phyloP scores from a whole-genome alignment of 64 coral and sea anemone genomes.

The Montipora efflorescens region DNA sequence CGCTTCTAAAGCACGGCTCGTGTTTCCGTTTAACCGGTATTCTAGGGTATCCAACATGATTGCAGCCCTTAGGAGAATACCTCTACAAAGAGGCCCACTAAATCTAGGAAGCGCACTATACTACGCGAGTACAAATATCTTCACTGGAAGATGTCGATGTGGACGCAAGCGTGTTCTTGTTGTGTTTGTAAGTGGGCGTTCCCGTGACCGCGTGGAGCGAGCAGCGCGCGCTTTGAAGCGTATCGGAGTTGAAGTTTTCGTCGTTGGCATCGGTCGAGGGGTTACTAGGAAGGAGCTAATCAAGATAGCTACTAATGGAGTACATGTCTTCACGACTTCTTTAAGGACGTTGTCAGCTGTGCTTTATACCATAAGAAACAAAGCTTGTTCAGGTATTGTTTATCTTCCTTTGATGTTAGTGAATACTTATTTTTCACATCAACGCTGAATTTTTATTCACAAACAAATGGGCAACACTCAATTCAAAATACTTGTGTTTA shows the following conservation, averaged over 20 bases:
- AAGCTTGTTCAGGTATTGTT: constrained; percentile 63
- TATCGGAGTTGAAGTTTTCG: constrained; percentile 67
- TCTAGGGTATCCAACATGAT: neutral
- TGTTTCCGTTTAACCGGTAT: constrained; percentile 75
- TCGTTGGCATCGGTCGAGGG: constrained; percentile 48
- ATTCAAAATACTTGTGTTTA: no score
- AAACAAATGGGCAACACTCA: no score
- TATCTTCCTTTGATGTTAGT: constrained; percentile 9
- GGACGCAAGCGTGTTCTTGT: constrained; percentile 80
- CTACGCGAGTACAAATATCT: constrained; percentile 49
- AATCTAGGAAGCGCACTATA: constrained; percentile 52
- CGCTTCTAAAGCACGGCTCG: constrained; percentile 13
- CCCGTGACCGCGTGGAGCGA: constrained; percentile 50
- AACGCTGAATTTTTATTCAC: no score
- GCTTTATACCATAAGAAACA: constrained; percentile 53
- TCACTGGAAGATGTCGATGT: constrained; percentile 45
- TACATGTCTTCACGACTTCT: constrained; percentile 60
- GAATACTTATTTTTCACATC: neutral
- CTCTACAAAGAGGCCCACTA: neutral
- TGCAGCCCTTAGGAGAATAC: constrained; percentile 4
- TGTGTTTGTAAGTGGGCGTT: constrained; percentile 68
- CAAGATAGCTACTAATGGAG: constrained; percentile 70
- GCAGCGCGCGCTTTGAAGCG: constrained; percentile 70
- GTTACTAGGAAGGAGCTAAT: constrained; percentile 39
- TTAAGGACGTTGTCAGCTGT: constrained; percentile 44